Evolutionary conservation across 2,888 invertebrate species (phyloP).

Genomic region (Mellilla xanthometata): DNA sequence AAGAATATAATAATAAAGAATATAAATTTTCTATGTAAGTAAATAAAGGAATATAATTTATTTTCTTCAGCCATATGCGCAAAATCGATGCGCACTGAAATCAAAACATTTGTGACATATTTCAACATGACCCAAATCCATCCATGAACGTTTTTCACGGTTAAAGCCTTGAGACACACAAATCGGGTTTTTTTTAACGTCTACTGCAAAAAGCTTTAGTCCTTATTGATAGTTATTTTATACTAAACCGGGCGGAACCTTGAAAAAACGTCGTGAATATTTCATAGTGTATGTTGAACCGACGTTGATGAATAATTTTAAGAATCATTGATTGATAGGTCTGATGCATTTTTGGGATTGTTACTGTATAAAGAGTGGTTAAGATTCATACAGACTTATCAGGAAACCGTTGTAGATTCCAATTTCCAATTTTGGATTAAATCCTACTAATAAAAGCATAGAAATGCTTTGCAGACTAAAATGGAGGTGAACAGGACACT

Average conservation of each 20-base stretch:
- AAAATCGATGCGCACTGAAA: too few relatives aligned
- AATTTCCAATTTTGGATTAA: too few relatives aligned
- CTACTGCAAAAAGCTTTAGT: constrained; percentile 40
- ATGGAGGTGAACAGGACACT: too few relatives aligned
- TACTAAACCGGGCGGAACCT: constrained; percentile 43
- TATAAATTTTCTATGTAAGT: too few relatives aligned
- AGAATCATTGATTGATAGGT: constrained; percentile 53
- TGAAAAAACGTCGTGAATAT: constrained; percentile 43
- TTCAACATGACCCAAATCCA: constrained; percentile 5
- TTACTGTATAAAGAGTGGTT: constrained; percentile 9
- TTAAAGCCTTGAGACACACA: constrained; percentile 11
- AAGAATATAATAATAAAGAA: too few relatives aligned
- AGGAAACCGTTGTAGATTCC: too few relatives aligned
- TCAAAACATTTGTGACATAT: too few relatives aligned
- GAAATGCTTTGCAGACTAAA: too few relatives aligned
- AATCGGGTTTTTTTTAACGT: constrained; percentile 24
- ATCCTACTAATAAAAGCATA: too few relatives aligned
- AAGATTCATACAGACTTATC: too few relatives aligned
- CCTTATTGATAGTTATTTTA: constrained; percentile 68
- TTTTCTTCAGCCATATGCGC: too few relatives aligned
- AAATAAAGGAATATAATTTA: too few relatives aligned
- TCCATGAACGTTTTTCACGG: neutral
- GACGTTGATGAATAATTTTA: constrained; percentile 47
- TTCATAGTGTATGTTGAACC: constrained; percentile 55
- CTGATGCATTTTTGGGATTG: constrained; percentile 57